Percentiles rank a stretch among this genome's conserved stretches.
These are phyloP conservation scores for Henicopernis longicauda DNA, from an alignment of 2,113 vertebrate species.

Conservation along the genomic window DNA sequence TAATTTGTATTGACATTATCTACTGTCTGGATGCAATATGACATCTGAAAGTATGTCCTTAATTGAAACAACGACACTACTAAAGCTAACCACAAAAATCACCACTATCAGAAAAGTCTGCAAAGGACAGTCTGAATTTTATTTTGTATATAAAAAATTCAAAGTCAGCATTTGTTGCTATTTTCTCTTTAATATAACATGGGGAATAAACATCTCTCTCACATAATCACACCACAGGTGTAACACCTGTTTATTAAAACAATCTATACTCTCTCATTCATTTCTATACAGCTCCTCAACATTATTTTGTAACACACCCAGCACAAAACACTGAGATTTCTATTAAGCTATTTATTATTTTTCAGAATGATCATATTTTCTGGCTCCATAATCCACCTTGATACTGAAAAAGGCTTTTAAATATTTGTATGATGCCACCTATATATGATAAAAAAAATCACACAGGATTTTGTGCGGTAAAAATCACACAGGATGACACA, in stretches of 20 bases:
- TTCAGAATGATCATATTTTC: neutral
- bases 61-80: neutral
- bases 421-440: neutral
- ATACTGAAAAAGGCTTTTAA: neutral
- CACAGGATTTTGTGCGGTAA: neutral
- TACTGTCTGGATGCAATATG: neutral
- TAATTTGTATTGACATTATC: neutral
- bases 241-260: neutral
- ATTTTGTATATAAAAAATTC: neutral
- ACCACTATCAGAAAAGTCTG: neutral
- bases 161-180: neutral
- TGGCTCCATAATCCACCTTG: neutral
- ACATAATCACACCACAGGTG: neutral
- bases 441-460: neutral
- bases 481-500: neutral
- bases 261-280: neutral
- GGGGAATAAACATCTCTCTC: neutral
- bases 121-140: neutral
- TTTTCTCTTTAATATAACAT: neutral
- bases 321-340: neutral
- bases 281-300: neutral
- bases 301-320: neutral
- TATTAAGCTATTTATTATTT: neutral
- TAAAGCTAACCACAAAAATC: neutral
- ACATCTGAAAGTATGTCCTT: neutral